Conservation (phyloP, 2,113 vertebrate genomes). For the Tricholaema leucomelas region DNA sequence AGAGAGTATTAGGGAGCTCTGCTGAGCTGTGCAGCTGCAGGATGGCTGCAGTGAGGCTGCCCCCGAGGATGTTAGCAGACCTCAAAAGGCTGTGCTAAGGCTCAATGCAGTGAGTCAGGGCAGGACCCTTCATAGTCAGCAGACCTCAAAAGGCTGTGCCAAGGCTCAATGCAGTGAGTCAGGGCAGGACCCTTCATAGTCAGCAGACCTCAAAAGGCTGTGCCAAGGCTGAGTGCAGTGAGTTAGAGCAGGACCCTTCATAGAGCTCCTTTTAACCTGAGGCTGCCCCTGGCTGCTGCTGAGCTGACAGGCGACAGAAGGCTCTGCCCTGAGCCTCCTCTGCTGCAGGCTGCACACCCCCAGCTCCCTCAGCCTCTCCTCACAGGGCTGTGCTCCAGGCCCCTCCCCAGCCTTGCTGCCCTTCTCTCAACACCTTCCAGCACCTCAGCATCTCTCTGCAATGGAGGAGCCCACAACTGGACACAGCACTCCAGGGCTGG, state of each 20-base stretch:
- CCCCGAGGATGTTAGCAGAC: neutral
- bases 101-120: neutral
- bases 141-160: neutral
- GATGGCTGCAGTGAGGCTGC: neutral
- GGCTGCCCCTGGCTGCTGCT: neutral
- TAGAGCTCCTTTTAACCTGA: neutral
- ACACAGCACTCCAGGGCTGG: too few relatives aligned
- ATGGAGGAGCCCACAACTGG: too few relatives aligned
- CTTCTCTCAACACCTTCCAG: too few relatives aligned
- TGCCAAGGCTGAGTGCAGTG: neutral
- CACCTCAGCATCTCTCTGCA: too few relatives aligned
- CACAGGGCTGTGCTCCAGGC: too few relatives aligned
- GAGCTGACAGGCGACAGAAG: neutral
- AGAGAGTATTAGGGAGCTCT: neutral
- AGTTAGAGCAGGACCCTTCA: neutral
- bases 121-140: neutral
- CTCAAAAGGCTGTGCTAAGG: neutral
- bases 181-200: neutral
- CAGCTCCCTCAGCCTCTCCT: too few relatives aligned
- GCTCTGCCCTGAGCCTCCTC: neutral
- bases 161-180: neutral
- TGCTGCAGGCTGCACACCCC: neutral
- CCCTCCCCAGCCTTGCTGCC: too few relatives aligned
- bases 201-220: too few relatives aligned
- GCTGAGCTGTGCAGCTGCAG: neutral